Evolutionary conservation across 2,888 invertebrate species (phyloP), one percentile per base, ranked within the genome.

Genomic region (Tridacna crocea): DNA sequence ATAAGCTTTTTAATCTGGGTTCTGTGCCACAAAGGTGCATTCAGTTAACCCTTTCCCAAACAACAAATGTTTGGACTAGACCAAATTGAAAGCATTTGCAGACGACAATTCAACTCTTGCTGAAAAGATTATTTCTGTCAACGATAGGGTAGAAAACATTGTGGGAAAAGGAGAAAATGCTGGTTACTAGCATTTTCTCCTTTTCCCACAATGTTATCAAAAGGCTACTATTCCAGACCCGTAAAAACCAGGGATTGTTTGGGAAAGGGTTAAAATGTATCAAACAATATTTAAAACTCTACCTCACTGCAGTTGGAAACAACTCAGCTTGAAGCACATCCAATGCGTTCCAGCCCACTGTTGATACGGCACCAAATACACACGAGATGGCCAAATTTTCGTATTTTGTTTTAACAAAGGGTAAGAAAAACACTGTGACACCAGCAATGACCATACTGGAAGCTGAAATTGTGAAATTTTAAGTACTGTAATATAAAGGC

Each of bases 241-340:
- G n/a, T n/a, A n/a, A n/a, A n/a, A n/a, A n/a, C n/a, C n/a, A n/a
- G n/a, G n/a, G n/a, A n/a, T n/a, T n/a, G n/a, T n/a, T 11, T 51
- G 11, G 51, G 51, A 51, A 51, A 51, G 51, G 51, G 51, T 51
- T 51, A 51, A 51, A 51, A 8, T 36, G 36, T 36, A 36, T 36
- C 36, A 36, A 36, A 36, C 36, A 36, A 36, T 36, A 36, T 36
- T 2, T 36, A 36, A 36, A 36, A 36, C 8, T 36, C 3, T 36
- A 97, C 97, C 98, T 96, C 92, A 98, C 95, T 95, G 97, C 97
- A 63, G 98, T 98, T 55, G 98, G 98, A 94, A 98, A 98, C 84
- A 98, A 97, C 95, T 98, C 98, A 36, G 98, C 98, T 93, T 97
- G 97, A 89, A 98, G 96, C 93, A 98, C 98, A 95, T 98, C 98